Evolutionary conservation across 2,797 vertebrate species (phyloP), one percentile per base, ranked within the genome.

Genomic region (Lepus oiostolus): DNA sequence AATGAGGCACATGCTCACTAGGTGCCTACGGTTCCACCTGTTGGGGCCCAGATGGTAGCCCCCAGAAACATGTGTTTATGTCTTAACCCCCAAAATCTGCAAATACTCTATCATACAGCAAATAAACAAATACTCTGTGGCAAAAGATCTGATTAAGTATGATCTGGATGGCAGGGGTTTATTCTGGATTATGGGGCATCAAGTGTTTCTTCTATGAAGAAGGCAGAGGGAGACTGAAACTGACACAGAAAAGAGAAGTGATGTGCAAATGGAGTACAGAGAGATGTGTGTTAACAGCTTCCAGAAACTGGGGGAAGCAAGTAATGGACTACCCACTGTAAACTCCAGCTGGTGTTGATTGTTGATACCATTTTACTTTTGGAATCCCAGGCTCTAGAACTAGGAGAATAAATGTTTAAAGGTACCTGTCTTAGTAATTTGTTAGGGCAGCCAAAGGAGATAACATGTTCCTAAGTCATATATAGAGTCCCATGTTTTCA

Each of bases 301-400:
- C 11, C 2, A 26, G 11, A 35, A 60, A 11, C 22, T 10, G 16
- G 13, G 54, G 32, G 52, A 72, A 28, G 22, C 4, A 26, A 91
- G 62, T 2, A 28, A 14, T 0, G 10, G 8, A 26, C 35, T 0
- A 4, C 42, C 1, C 10, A 26, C 19, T 8, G 7, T 1, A 32
- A 50, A 8, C 26, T 77, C 47, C 7, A 62, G 38, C 70, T n/a
- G 22, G 22, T 70, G 16, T 26, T 12, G 3, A 30, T 85, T 52
- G 12, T 63, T 71, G 7, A 17, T 26, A 58, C 72, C 14, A 65
- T n/a, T 26, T 81, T 8, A 47, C 54, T 3, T 74, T 72, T 80
- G 32, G n/a, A 63, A 10, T 90, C 60, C 24, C 50, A 38, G 26
- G 21, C 24, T 88, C 60, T 13, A 72, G 74, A 88, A 47, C 19